A percentile compares a stretch with the other conserved stretches of the same genome.
These are phyloP conservation scores for Oscheius sp. DNA, from an alignment of 2,888 invertebrate genomes.

Conservation along the genomic window DNA sequence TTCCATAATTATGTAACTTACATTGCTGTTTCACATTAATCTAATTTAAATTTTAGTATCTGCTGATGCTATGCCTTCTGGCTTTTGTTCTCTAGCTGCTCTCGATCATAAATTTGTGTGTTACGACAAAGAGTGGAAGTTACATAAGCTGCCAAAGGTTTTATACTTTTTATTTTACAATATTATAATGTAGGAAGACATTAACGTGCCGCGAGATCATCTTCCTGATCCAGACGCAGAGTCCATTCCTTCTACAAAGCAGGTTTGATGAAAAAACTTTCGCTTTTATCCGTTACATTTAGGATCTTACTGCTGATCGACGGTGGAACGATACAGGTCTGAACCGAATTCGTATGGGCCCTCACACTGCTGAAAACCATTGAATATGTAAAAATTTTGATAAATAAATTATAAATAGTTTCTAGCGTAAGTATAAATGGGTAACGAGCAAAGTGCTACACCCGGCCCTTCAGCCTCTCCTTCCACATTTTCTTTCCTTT, in stretches of 20 bases:
- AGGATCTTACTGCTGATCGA: constrained; percentile 39
- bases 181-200: constrained; percentile 46
- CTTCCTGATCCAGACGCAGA: constrained; percentile 64
- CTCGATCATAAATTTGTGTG: constrained; percentile 47
- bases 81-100: constrained; percentile 49
- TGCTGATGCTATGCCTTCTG: constrained; percentile 46
- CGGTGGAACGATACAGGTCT: constrained; percentile 56
- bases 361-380: background rate
- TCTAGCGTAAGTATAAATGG: constrained; percentile 42
- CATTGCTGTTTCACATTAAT: background rate
- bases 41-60: background rate
- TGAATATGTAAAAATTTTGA: background rate
- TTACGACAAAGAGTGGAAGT: constrained; percentile 61
- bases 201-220: constrained; percentile 58
- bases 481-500: constrained; percentile 64
- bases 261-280: constrained; percentile 13
- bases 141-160: constrained; percentile 56
- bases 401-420: background rate
- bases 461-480: constrained; percentile 36
- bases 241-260: constrained; percentile 52
- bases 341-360: constrained; percentile 54
- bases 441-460: constrained; percentile 57
- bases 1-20: background rate
- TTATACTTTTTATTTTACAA: constrained; percentile 13
- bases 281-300: constrained; percentile 1